A percentile compares a stretch with the other conserved stretches of the same genome.
Conservation (phyloP, 1,140 invertebrate species). For the Cydia strobilella region DNA sequence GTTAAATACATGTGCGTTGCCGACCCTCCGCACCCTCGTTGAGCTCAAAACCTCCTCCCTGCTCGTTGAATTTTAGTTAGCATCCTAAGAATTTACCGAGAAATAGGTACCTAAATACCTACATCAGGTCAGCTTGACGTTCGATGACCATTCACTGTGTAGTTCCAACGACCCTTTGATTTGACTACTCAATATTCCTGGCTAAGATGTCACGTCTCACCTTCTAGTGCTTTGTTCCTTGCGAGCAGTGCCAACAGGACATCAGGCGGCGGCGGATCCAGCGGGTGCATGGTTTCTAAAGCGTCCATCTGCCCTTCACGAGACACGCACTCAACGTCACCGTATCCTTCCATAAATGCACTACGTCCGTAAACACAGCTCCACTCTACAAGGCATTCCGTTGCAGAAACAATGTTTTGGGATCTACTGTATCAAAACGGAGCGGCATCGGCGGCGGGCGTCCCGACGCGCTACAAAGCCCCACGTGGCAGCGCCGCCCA, state of each 20-base stretch:
- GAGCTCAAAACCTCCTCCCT: too few species aligned
- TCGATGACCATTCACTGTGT: too few species aligned
- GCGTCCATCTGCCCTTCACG: slow-evolving; percentile 62
- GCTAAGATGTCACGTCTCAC: slow-evolving; percentile 75
- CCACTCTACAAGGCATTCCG: slow-evolving; percentile 49
- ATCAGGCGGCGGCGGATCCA: slow-evolving; percentile 84
- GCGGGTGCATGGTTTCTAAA: slow-evolving; percentile 69
- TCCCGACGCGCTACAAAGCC: slow-evolving; percentile 53
- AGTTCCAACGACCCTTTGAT: neutral
- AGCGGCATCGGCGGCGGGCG: slow-evolving; percentile 48
- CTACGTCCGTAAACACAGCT: slow-evolving; percentile 54
- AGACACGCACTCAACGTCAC: slow-evolving; percentile 60
- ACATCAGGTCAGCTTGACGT: too few species aligned
- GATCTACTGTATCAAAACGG: slow-evolving; percentile 33
- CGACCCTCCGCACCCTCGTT: too few species aligned
- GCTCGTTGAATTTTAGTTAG: too few species aligned
- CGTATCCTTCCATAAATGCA: slow-evolving; percentile 58
- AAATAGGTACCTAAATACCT: too few species aligned
- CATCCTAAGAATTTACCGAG: too few species aligned
- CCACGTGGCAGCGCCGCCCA: slow-evolving; percentile 72
- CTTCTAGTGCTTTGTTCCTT: slow-evolving; percentile 93
- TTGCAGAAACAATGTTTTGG: slow-evolving; percentile 34
- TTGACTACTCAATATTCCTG: slow-evolving; percentile 1
- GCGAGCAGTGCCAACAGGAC: slow-evolving; percentile 90
- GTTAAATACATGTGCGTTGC: too few species aligned